Evolutionary conservation across 2,888 invertebrate genomes (phyloP).

Genomic region (Stenurella melanura): DNA sequence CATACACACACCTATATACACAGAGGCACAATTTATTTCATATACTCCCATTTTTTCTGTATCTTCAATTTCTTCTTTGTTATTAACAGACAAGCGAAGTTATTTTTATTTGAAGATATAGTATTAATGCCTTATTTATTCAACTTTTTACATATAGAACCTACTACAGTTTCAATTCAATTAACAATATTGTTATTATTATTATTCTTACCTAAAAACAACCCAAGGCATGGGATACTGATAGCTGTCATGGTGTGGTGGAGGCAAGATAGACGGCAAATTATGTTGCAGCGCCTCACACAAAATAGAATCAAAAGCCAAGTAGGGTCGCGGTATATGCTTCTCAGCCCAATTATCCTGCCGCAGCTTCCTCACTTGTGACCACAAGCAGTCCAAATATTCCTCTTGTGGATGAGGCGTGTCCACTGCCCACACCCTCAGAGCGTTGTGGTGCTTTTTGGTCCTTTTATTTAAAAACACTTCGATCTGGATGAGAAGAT

Average conservation of each 20-base stretch:
- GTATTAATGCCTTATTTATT: too few relatives aligned
- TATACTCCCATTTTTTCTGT: too few relatives aligned
- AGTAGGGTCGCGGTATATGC: slow-evolving; percentile 95
- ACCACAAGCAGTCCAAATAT: slow-evolving; percentile 98
- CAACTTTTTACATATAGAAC: too few relatives aligned
- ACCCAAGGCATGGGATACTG: slow-evolving; percentile 96
- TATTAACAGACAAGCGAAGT: too few relatives aligned
- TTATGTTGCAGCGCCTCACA: slow-evolving; percentile 98
- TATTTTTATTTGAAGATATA: too few relatives aligned
- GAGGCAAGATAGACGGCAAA: slow-evolving; percentile 91
- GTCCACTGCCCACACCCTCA: slow-evolving; percentile 96
- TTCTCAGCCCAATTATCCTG: slow-evolving; percentile 98
- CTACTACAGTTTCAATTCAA: too few relatives aligned
- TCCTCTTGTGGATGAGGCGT: slow-evolving; percentile 97
- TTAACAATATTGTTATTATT: too few relatives aligned
- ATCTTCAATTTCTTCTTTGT: too few relatives aligned
- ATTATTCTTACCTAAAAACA: slow-evolving; percentile 78
- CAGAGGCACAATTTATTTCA: too few relatives aligned
- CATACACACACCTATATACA: too few relatives aligned
- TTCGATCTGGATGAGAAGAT: slow-evolving; percentile 92
- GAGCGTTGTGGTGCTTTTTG: slow-evolving; percentile 93
- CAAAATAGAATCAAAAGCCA: slow-evolving; percentile 95
- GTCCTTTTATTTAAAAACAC: slow-evolving; percentile 93
- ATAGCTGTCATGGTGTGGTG: slow-evolving; percentile 93
- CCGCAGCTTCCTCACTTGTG: slow-evolving; percentile 91